Percentiles rank a stretch among this genome's conserved stretches.
Evolutionary conservation across 1,140 invertebrate species (phyloP).

Genomic region (Drosophila ironensis): DNA sequence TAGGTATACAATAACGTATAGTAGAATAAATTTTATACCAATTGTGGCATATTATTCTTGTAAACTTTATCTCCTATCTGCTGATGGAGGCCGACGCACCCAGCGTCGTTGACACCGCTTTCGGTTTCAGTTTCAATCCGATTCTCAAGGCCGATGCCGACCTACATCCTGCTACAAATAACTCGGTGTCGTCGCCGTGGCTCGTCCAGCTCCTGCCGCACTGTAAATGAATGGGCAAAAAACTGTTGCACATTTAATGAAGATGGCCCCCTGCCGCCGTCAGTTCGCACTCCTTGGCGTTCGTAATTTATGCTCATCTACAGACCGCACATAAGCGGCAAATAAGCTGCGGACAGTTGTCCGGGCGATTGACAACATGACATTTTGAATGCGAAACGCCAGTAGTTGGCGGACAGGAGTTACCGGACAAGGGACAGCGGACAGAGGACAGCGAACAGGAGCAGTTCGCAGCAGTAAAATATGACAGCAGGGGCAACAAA

Average conservation of each 20-base stretch:
- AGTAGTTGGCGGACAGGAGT: constrained; percentile 42
- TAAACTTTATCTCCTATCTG: constrained; percentile 2
- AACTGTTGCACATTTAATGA: constrained; percentile 51
- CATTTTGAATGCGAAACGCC: constrained; percentile 66
- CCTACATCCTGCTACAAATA: constrained; percentile 65
- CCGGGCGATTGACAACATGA: constrained; percentile 69
- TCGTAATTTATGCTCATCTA: constrained; percentile 64
- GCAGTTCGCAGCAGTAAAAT: constrained; percentile 52
- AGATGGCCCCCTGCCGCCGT: constrained; percentile 33
- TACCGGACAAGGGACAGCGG: constrained; percentile 12
- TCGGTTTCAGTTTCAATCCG: constrained; percentile 45
- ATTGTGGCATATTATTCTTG: neutral
- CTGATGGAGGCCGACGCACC: constrained; percentile 28
- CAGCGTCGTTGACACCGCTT: constrained; percentile 36
- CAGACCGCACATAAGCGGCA: constrained; percentile 59
- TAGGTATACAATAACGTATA: neutral
- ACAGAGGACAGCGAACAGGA: constrained; percentile 15
- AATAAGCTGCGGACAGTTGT: constrained; percentile 43
- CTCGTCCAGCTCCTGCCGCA: constrained; percentile 15
- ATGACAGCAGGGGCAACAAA: constrained; percentile 66
- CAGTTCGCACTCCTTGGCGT: constrained; percentile 20
- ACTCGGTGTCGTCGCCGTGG: constrained; percentile 37
- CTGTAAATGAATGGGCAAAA: constrained; percentile 6
- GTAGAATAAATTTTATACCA: neutral
- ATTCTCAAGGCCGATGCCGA: constrained; percentile 45